Base-by-base conservation (phyloP, 2,888 invertebrate genomes). In the Toxonevra muliebris region DNA sequence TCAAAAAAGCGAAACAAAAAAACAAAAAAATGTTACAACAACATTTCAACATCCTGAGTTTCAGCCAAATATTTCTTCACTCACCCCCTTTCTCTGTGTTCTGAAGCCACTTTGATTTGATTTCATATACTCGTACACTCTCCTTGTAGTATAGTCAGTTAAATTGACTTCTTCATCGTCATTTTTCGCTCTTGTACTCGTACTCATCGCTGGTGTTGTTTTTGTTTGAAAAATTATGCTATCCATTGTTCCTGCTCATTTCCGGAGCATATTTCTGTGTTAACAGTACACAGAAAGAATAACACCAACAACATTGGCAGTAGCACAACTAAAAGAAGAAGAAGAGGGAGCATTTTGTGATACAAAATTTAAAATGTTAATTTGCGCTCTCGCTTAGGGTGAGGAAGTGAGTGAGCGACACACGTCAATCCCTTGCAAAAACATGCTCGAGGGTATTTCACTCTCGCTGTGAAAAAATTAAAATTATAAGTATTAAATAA, bases 151-250 rank as follows among this genome's bases (percentile, higher is more conserved):
- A 30, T 7, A 30, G 30, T 30, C 30, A 30, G 30, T 30, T 30
- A 30, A 30, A 30, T 30, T 30, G 30, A 30, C 30, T 30, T 30
- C 30, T 9, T 20, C 9, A n/a, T 10, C 52, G 12, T 19, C 13
- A 3, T 48, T 20, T 45, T 15, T 20, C n/a, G 45, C 19, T 61
- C 64, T 58, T 65, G 40, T 58, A 17, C 40, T 13, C 20, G 11
- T 30, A 57, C 41, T 59, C 43, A 62, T 57, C 68, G 55, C 53
- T 58, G 69, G 61, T 68, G 43, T 54, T 52, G 69, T 17, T 57
- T 65, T 54, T 48, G 48, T 70, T 67, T 73, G 68, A 69, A 72
- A 72, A 78, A 77, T 77, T 76, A 76, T 77, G 72, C 72, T 74
- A 71, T 7, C 72, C 70, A 76, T 78, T 77, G 75, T 77, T 71